These are phyloP conservation scores for Phyllopteryx taeniolatus DNA, from an alignment of 2,113 vertebrate genomes.

Conservation along the genomic window DNA sequence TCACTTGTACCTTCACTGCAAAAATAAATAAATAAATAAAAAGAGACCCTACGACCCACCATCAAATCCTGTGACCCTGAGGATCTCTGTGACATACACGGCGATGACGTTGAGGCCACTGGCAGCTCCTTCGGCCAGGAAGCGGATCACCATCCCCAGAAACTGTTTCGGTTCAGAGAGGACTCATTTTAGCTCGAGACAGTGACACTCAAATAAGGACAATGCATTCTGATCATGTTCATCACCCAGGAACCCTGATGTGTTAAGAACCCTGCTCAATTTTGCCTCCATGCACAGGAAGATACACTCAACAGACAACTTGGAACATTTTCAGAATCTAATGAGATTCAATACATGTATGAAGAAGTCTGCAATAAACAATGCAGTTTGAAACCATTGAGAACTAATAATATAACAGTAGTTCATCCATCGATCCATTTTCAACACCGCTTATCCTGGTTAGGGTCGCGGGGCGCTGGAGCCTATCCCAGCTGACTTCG, in stretches of 20 bases:
- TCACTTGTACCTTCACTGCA: slow-evolving; percentile 7
- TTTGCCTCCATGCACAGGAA: too few species aligned
- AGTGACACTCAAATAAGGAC: background rate
- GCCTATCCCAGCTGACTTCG: too few species aligned
- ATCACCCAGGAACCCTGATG: background rate
- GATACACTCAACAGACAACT: too few species aligned
- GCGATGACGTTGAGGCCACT: slow-evolving; percentile 76
- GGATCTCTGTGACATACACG: slow-evolving; percentile 73
- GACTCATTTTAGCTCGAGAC: slow-evolving; percentile 10
- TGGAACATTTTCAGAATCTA: too few species aligned
- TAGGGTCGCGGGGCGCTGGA: too few species aligned
- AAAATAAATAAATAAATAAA: background rate
- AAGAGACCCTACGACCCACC: slow-evolving; percentile 55
- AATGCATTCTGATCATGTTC: slow-evolving; percentile 15
- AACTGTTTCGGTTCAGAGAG: slow-evolving; percentile 44
- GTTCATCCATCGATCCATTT: too few species aligned
- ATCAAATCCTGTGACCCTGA: slow-evolving; percentile 69
- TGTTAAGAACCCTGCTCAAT: too few species aligned
- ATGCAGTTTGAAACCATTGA: too few species aligned
- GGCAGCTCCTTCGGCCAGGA: slow-evolving; percentile 73
- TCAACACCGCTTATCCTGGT: too few species aligned
- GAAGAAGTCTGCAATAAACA: too few species aligned
- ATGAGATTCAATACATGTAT: too few species aligned
- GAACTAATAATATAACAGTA: too few species aligned
- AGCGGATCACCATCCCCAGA: slow-evolving; percentile 64